These are phyloP conservation scores for Heliocidaris erythrogramma DNA, from an alignment of 35 echinoderm and acorn worm species.

Conservation along the genomic window DNA sequence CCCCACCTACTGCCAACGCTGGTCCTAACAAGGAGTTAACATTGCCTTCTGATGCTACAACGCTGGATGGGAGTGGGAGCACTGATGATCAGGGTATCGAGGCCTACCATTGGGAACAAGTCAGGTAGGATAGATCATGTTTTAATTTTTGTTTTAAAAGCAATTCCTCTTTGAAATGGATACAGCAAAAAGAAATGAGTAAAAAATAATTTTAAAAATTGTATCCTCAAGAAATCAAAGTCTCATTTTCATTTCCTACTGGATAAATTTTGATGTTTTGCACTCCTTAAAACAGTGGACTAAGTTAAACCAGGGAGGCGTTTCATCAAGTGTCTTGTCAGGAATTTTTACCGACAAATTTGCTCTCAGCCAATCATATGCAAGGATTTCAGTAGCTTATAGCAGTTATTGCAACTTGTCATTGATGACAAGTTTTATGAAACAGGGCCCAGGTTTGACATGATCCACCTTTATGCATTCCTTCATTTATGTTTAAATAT, in stretches of 20 bases:
- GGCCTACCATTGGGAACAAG: slow-evolving; percentile 71
- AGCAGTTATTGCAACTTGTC: too few relatives aligned
- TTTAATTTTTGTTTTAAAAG: background rate
- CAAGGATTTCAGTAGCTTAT: too few relatives aligned
- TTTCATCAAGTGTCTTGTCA: too few relatives aligned
- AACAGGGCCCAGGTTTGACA: too few relatives aligned
- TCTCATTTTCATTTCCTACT: too few relatives aligned
- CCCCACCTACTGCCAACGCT: slow-evolving; percentile 77
- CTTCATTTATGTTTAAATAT: too few relatives aligned
- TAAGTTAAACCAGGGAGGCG: background rate
- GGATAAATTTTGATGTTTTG: too few relatives aligned
- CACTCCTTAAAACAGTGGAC: background rate
- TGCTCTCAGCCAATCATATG: too few relatives aligned
- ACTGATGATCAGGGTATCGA: slow-evolving; percentile 73
- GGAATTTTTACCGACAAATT: too few relatives aligned
- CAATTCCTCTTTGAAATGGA: background rate
- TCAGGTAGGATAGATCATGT: slow-evolving; percentile 53
- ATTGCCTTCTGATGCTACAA: slow-evolving; percentile 78
- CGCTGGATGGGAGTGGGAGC: slow-evolving; percentile 76
- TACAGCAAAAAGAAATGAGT: background rate
- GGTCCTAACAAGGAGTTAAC: slow-evolving; percentile 88
- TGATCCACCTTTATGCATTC: too few relatives aligned
- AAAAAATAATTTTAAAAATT: background rate
- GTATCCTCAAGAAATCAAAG: background rate
- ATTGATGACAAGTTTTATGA: too few relatives aligned